Evolutionary conservation across 2,113 vertebrate genomes (phyloP).

Genomic region (Setophaga kirtlandii): DNA sequence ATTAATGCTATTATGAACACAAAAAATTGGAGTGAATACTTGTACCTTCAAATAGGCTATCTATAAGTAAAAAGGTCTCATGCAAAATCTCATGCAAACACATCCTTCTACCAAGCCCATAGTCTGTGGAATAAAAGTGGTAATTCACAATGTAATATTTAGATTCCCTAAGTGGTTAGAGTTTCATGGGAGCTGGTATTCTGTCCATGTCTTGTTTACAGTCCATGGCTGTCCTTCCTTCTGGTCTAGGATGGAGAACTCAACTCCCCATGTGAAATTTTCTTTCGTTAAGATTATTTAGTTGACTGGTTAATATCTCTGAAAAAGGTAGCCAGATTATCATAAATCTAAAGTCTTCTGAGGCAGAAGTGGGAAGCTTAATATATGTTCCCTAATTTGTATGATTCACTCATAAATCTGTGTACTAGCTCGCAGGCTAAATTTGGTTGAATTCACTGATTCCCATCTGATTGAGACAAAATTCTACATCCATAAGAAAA

Average conservation of each 20-base stretch:
- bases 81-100: not conserved
- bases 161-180: not conserved
- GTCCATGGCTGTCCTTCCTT: not conserved
- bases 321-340: not conserved
- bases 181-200: not conserved
- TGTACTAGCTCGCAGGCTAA: not conserved
- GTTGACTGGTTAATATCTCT: not conserved
- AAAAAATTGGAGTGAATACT: not conserved
- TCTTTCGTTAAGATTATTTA: not conserved
- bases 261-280: not conserved
- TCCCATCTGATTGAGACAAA: not conserved
- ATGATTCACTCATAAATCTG: not conserved
- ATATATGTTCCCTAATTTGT: not conserved
- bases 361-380: not conserved
- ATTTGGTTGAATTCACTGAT: not conserved
- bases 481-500: not conserved
- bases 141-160: not conserved
- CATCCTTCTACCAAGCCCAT: not conserved
- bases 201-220: not conserved
- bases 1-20: not conserved
- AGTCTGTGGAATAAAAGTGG: not conserved
- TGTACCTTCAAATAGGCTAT: accelerated
- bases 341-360: not conserved
- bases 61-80: not conserved
- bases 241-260: not conserved